Evolutionary conservation across 2,113 vertebrate species (phyloP).

Genomic region (Candoia aspera): DNA sequence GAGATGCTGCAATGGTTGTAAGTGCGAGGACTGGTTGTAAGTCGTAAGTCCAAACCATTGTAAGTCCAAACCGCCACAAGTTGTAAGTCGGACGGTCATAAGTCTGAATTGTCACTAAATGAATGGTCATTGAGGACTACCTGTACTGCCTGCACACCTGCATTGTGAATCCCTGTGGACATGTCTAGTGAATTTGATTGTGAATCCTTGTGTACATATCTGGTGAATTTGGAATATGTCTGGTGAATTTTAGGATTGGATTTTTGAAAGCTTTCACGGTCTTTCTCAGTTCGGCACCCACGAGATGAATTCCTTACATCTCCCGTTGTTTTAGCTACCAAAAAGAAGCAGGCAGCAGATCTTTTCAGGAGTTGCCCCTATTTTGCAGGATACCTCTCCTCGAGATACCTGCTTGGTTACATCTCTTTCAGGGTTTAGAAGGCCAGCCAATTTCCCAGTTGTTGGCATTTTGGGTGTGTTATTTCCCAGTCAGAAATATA

Average conservation of each 20-base stretch:
- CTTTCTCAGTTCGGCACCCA: neutral
- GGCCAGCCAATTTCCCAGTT: neutral
- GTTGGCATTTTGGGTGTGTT: neutral
- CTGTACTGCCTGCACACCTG: neutral
- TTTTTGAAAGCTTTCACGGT: neutral
- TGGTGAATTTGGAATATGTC: neutral
- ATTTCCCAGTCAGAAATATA: neutral
- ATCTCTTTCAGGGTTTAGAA: neutral
- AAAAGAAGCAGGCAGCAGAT: neutral
- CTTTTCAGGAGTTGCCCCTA: neutral
- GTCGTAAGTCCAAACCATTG: too few relatives aligned
- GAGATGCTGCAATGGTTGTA: too few relatives aligned
- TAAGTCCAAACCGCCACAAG: too few relatives aligned
- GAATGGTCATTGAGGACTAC: too few relatives aligned
- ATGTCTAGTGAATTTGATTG: neutral
- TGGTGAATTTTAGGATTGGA: neutral
- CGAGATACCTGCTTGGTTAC: neutral
- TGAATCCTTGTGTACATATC: neutral
- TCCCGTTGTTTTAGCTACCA: neutral
- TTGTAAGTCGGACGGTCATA: too few relatives aligned
- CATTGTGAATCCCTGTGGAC: neutral
- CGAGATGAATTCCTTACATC: neutral
- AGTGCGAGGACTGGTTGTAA: too few relatives aligned
- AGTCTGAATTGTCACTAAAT: too few relatives aligned
- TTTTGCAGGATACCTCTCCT: neutral